Conservation (phyloP, 2,888 invertebrate species). For the Lasioglossum malachurum region DNA sequence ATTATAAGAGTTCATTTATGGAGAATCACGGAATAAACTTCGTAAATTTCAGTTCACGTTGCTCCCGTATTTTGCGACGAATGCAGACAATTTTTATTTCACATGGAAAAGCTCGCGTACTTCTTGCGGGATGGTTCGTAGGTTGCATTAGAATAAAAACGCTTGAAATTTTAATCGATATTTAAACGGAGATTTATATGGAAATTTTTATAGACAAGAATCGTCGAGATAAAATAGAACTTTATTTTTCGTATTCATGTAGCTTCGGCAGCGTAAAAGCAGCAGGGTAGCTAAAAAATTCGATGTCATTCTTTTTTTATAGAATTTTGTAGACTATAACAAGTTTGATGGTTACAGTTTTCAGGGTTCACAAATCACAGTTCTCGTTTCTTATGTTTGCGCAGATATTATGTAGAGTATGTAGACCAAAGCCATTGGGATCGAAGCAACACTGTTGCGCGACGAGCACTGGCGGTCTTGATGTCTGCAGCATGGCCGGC, state of each 20-base stretch:
- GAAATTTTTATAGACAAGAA: not conserved
- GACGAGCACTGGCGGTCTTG: constrained; percentile 82
- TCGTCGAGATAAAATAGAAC: not conserved
- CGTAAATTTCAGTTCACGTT: too few relatives aligned
- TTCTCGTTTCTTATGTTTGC: constrained; percentile 42
- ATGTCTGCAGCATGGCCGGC: constrained; percentile 82
- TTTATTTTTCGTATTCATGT: not conserved
- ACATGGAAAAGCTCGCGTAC: too few relatives aligned
- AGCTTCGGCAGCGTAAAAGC: not conserved
- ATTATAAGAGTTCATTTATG: too few relatives aligned
- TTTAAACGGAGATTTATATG: not conserved
- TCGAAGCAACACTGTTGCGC: constrained; percentile 83
- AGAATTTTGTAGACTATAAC: not conserved
- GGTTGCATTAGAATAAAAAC: too few relatives aligned
- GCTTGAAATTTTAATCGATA: not conserved
- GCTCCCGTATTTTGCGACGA: too few relatives aligned
- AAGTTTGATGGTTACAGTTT: not conserved
- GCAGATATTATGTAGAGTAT: constrained; percentile 82
- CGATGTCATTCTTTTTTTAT: not conserved
- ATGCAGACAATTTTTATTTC: too few relatives aligned
- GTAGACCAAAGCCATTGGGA: constrained; percentile 80
- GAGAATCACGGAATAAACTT: too few relatives aligned
- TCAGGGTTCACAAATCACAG: not conserved
- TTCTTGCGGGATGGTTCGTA: too few relatives aligned
- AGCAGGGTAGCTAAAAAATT: not conserved